Evolutionary conservation across 2,888 invertebrate species (phyloP).

Genomic region (Tholera decimalis): DNA sequence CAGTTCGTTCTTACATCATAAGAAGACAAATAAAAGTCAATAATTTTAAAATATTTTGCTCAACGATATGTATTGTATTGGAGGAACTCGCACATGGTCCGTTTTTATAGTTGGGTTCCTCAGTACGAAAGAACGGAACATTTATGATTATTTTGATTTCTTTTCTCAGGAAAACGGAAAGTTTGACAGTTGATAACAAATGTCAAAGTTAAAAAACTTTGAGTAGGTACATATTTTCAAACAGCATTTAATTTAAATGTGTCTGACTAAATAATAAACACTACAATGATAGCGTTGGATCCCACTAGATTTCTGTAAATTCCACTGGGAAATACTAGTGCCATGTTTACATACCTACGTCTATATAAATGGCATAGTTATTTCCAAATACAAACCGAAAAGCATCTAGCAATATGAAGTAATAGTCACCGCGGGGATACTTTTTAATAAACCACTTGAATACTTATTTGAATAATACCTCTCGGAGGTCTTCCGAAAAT

Average conservation of each 20-base stretch:
- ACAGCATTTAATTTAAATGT: not conserved
- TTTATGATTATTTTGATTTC: no score
- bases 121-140: no score
- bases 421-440: conserved; percentile 36
- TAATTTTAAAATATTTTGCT: no score
- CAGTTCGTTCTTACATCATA: no score
- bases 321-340: conserved; percentile 4
- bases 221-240: no score
- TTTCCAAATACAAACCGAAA: conserved; percentile 2
- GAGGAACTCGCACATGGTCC: no score
- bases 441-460: conserved; percentile 59
- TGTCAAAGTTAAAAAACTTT: no score
- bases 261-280: not conserved
- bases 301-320: not conserved
- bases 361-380: conserved; percentile 3
- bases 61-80: no score
- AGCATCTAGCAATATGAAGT: conserved; percentile 27
- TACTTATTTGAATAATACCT: conserved; percentile 58
- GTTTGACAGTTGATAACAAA: no score
- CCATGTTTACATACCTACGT: not conserved
- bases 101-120: no score
- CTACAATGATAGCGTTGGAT: not conserved
- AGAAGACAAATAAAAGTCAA: no score
- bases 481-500: conserved; percentile 47
- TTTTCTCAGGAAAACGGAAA: no score